These are phyloP conservation scores for Dysdera silvatica DNA, from an alignment of 1,140 invertebrate species.

Conservation along the genomic window DNA sequence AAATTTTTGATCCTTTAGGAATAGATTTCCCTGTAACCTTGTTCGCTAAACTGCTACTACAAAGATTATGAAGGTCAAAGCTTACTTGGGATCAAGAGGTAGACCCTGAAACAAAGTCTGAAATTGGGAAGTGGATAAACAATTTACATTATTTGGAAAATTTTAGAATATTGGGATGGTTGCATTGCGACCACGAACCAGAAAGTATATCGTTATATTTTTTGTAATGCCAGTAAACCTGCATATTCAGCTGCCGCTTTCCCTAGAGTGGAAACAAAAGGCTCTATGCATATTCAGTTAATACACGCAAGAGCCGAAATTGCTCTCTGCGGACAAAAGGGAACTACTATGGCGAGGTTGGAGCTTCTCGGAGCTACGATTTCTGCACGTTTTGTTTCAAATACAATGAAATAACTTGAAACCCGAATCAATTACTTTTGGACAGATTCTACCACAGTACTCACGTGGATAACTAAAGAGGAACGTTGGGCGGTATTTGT, in stretches of 20 bases:
- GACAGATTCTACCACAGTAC: no score
- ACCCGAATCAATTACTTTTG: no score
- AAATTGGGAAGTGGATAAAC: background rate
- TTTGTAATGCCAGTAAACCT: background rate
- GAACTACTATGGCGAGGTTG: conserved; percentile 1
- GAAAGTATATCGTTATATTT: background rate
- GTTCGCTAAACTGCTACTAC: background rate
- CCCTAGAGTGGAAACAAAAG: background rate
- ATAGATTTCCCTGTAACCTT: conserved; percentile 7
- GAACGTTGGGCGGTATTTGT: no score
- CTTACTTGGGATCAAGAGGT: background rate
- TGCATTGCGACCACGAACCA: background rate
- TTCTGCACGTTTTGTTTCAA: no score
- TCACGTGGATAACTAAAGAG: no score
- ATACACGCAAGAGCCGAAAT: conserved; percentile 19
- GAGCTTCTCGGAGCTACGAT: no score
- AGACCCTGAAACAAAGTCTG: conserved; percentile 2
- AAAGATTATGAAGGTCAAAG: conserved; percentile 1
- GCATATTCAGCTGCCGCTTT: conserved; percentile 4
- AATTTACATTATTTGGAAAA: background rate
- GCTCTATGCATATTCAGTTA: conserved; percentile 7
- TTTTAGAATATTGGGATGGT: background rate
- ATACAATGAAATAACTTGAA: no score
- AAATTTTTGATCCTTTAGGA: conserved; percentile 22
- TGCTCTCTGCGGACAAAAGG: conserved; percentile 1